phyloP scores from a whole-genome alignment of 1,140 invertebrate species.

The Solenopsis invicta region DNA sequence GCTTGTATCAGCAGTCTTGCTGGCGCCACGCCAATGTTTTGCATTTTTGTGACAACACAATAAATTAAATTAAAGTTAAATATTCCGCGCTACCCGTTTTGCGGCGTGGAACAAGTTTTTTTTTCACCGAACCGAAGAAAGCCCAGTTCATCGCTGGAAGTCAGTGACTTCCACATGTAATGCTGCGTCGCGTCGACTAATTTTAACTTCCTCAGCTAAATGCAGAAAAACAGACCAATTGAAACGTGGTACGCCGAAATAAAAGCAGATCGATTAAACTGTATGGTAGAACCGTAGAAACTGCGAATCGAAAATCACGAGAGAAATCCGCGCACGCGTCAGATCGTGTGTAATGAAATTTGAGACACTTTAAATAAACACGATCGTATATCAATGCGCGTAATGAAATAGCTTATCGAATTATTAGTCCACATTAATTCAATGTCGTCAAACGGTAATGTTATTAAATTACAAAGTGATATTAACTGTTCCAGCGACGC shows the following conservation, averaged over 20 bases:
- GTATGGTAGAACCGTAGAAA: neutral
- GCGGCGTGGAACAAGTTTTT: slow-evolving; percentile 68
- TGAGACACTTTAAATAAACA: neutral
- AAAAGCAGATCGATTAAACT: slow-evolving; percentile 65
- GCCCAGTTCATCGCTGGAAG: slow-evolving; percentile 63
- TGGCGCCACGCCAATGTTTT: no score
- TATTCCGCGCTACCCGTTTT: neutral
- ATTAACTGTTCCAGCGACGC: no score
- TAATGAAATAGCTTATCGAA: slow-evolving; percentile 24
- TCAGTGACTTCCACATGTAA: slow-evolving; percentile 75
- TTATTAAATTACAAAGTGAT: neutral
- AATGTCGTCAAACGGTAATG: neutral
- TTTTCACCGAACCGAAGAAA: slow-evolving; percentile 58
- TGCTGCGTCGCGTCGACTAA: slow-evolving; percentile 75
- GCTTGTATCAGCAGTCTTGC: no score
- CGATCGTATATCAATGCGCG: neutral
- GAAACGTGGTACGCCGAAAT: slow-evolving; percentile 71
- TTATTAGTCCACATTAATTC: neutral
- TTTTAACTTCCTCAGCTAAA: slow-evolving; percentile 78
- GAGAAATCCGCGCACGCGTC: slow-evolving; percentile 7
- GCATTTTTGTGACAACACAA: no score
- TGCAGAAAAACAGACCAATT: slow-evolving; percentile 74
- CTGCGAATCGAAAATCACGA: slow-evolving; percentile 14
- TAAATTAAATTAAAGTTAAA: neutral
- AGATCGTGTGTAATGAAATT: slow-evolving; percentile 1